Base-by-base conservation (phyloP, 2,797 vertebrate species). In the Chromobotia macracanthus region DNA sequence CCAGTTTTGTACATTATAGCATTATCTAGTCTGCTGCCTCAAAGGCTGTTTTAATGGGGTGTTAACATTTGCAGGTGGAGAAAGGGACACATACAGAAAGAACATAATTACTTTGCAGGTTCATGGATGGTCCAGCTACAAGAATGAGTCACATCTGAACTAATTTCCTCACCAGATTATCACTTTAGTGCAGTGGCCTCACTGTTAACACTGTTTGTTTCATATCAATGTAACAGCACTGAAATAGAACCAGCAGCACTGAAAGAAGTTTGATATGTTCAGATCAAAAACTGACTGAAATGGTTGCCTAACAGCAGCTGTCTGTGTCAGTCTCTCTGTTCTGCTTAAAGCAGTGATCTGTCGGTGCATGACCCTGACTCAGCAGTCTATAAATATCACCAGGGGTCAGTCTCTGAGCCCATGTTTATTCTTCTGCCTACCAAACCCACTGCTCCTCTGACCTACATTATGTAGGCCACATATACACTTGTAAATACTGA, bases 361-460 rank as follows among this genome's bases (percentile, higher is more conserved):
- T 70, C 75, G 58, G 10, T 23, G 21, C 74, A 50, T 68, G 69
- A 80, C 75, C 72, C 83, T 80, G 86, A 86, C 74, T 86, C 84
- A 86, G 84, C 83, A 81, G 64, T 53, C 84, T 87, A 87, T 84
- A 83, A 87, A 87, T 61, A 61, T 25, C 58, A 28, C 12, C 58
- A 61, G 58, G 58, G 58, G 58, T 61, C 58, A 18, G 58, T 31
- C 25, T 61, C 15, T 61, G 13, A 28, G 58, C 25, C 58, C 15
- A 61, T 31, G 12, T 60, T 60, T 21, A 60, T 25, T 3, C 53
- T 56, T 10, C 53, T 56, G 23, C 13, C 23, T 28, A 60, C 21
- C 12, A 16, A 61, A 28, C 25, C 5, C 25, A 61, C 58, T 18
- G 25, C 25, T 31, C 15, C 18, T 53, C 18, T 60, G 23, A 58